phyloP scores from a whole-genome alignment of 2,888 invertebrate genomes.

The Therioaphis trifolii region DNA sequence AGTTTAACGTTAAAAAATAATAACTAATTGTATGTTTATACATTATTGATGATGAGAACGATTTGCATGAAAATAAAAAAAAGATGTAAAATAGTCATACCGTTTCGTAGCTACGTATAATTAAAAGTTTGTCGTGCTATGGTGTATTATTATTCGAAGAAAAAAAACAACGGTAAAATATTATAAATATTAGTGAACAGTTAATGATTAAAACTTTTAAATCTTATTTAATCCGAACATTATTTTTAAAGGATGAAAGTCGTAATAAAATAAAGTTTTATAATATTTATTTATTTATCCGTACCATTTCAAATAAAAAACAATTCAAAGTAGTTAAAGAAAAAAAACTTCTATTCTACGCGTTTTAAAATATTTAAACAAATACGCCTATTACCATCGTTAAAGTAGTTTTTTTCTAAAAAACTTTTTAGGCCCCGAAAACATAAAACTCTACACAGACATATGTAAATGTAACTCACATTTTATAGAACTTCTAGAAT shows the following conservation, averaged over 20 bases:
- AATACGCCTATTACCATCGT: neutral
- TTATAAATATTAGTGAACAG: constrained; percentile 30
- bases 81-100: neutral
- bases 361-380: constrained; percentile 1
- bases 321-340: neutral
- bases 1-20: too few relatives aligned
- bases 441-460: too few relatives aligned
- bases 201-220: constrained; percentile 37
- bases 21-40: too few relatives aligned
- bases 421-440: too few relatives aligned
- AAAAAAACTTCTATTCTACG: neutral
- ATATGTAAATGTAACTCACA: too few relatives aligned
- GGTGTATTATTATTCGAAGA: neutral
- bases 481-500: too few relatives aligned
- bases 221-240: constrained; percentile 21
- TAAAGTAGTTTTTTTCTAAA: too few relatives aligned
- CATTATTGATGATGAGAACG: too few relatives aligned
- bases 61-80: neutral
- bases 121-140: neutral
- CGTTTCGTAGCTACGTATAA: neutral
- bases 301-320: constrained; percentile 2
- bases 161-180: neutral
- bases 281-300: neutral
- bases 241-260: neutral
- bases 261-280: constrained; percentile 6